These are phyloP conservation scores for Lordiphosa stackelbergi DNA, from an alignment of 1,140 invertebrate genomes.

Conservation along the genomic window DNA sequence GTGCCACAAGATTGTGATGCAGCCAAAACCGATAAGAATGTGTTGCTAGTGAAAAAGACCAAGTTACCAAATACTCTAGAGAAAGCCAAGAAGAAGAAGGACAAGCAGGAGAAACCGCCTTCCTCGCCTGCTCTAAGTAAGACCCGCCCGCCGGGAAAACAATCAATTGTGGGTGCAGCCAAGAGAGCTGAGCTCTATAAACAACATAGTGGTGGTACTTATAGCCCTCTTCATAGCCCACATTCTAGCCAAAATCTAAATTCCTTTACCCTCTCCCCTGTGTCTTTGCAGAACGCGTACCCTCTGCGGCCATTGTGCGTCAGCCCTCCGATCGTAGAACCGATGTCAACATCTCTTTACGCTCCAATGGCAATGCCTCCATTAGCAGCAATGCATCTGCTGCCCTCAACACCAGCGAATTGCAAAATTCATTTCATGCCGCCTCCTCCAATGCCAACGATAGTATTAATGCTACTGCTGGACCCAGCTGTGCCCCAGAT, in stretches of 20 bases:
- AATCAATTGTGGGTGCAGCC: slow-evolving; percentile 29
- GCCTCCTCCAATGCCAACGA: slow-evolving; percentile 41
- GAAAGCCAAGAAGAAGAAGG: slow-evolving; percentile 19
- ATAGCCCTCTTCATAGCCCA: neutral
- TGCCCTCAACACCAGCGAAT: slow-evolving; percentile 57
- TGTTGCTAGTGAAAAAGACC: slow-evolving; percentile 38
- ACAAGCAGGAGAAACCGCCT: slow-evolving; percentile 18
- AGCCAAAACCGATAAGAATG: slow-evolving; percentile 40
- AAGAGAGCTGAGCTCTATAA: slow-evolving; percentile 40
- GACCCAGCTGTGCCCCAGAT: slow-evolving; percentile 31
- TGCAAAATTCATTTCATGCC: slow-evolving; percentile 59
- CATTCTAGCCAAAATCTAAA: neutral
- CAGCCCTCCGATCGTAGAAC: slow-evolving; percentile 73
- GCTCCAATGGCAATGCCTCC: slow-evolving; percentile 71
- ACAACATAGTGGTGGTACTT: slow-evolving; percentile 44
- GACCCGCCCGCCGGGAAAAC: slow-evolving; percentile 18
- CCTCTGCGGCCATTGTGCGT: slow-evolving; percentile 64
- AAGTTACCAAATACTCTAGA: slow-evolving; percentile 21
- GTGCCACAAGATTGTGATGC: slow-evolving; percentile 28
- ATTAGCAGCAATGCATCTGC: slow-evolving; percentile 40
- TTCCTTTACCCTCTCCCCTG: too few species aligned
- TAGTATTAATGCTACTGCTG: slow-evolving; percentile 35
- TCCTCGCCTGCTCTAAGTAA: slow-evolving; percentile 17
- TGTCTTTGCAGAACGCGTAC: too few species aligned
- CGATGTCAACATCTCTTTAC: slow-evolving; percentile 66